Evolutionary conservation across 2,113 vertebrate genomes (phyloP).

Genomic region (Aythya baeri): DNA sequence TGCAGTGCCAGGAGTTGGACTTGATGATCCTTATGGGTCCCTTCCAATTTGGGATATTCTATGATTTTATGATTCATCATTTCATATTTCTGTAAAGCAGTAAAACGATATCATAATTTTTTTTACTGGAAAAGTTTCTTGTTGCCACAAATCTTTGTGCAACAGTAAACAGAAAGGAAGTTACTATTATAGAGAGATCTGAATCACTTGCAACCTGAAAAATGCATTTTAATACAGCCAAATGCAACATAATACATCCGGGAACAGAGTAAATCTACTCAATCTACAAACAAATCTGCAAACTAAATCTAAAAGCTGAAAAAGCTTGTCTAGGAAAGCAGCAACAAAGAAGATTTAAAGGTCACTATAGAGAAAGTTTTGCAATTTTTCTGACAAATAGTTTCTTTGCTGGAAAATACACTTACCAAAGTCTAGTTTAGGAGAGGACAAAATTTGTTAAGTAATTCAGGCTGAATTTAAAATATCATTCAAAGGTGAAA

Average conservation of each 20-base stretch:
- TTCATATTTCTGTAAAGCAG: background rate
- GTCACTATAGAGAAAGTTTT: background rate
- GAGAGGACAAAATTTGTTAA: background rate
- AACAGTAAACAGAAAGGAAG: background rate
- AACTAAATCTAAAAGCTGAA: constrained; percentile 29
- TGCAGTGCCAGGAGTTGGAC: too few species aligned
- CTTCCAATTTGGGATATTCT: too few species aligned
- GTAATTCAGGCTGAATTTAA: background rate
- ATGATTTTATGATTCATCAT: rapidly evolving
- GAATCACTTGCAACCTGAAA: constrained; percentile 17
- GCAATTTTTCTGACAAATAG: background rate
- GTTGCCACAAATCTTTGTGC: background rate
- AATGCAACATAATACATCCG: constrained; percentile 20
- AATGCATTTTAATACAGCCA: constrained; percentile 41
- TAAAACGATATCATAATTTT: background rate
- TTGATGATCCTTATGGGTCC: too few species aligned
- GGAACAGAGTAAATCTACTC: background rate
- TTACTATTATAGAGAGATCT: background rate
- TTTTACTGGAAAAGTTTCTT: background rate
- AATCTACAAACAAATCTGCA: constrained; percentile 38
- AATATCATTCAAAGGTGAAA: background rate
- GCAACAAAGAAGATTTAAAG: constrained; percentile 42
- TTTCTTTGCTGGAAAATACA: background rate
- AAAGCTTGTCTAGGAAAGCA: constrained; percentile 36
- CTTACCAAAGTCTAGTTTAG: background rate